Evolutionary conservation across 2,113 vertebrate species (phyloP).

Genomic region (Bos indicus): DNA sequence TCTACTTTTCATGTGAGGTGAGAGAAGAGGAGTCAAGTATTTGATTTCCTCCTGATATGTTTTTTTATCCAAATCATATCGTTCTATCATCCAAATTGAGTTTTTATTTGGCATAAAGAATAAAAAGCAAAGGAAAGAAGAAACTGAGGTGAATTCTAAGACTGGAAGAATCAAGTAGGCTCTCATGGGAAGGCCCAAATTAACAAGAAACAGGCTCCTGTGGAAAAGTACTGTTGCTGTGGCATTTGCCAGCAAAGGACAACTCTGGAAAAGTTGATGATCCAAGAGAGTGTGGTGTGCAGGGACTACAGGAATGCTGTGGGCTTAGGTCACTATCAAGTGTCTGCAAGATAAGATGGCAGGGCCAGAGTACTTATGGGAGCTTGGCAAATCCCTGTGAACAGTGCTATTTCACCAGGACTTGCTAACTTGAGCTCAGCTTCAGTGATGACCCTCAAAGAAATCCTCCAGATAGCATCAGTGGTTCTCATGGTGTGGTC

Average conservation of each 20-base stretch:
- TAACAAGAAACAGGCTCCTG: neutral
- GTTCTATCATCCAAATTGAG: neutral
- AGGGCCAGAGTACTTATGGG: neutral
- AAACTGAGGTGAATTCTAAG: neutral
- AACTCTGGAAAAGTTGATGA: neutral
- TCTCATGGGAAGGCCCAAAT: neutral
- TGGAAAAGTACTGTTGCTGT: neutral
- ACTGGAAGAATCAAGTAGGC: neutral
- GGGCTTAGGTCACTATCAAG: neutral
- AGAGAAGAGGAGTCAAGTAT: neutral
- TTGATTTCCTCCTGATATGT: neutral
- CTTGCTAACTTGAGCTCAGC: neutral
- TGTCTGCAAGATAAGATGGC: neutral
- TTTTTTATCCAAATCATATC: neutral
- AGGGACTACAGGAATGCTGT: neutral
- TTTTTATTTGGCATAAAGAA: neutral
- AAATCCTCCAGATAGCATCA: neutral
- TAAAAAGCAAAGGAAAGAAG: neutral
- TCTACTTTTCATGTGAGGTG: neutral
- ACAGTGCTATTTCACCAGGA: neutral
- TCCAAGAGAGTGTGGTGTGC: fast-evolving
- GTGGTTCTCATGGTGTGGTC: neutral
- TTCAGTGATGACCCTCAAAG: neutral
- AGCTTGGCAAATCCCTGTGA: neutral
- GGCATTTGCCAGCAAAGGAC: neutral